Base-by-base conservation (phyloP, 2,888 invertebrate genomes). In the Mellilla xanthometata region DNA sequence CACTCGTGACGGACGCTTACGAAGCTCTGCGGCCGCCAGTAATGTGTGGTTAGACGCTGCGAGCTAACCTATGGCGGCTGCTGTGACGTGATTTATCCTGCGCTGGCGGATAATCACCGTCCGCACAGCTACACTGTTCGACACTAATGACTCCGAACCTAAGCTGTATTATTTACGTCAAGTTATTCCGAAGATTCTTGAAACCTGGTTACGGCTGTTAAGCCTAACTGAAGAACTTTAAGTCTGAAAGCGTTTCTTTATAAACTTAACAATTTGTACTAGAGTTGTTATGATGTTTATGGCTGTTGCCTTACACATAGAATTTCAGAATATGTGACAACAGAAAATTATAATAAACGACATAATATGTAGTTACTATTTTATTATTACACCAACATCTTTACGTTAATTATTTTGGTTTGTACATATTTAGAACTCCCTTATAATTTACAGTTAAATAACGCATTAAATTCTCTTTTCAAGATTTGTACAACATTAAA, bases 401-500 rank as follows among this genome's bases (percentile, higher is more conserved):
- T n/a, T n/a, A n/a, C n/a, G n/a, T 24, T 24, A 7, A 5, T 24
- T 24, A 49, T 48, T 19, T 36, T 11, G 24, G 38, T 30, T 29
- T 28, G 33, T 22, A 40, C 35, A 27, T 39, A 30, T 19, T 11
- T 24, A 33, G 49, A 53, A 53, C 47, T 53, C n/a, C 2, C 7
- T 5, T 53, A 62, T 64, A 66, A 68, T 70, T 71, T 70, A 68
- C 72, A 74, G 72, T 75, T 73, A 76, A 77, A 76, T 69, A 70
- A 64, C 65, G 64, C 65, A 66, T 72, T 70, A 74, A 65, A 68
- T 74, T 70, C 71, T 69, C 69, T 70, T 65, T 58, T 65, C 58
- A 68, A 71, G 67, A 73, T 79, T 73, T 71, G 68, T 70, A 71
- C 74, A 74, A 80, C 73, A 77, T 79, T 76, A 80, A 74, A 74